These are phyloP conservation scores for Andrena hattorfiana DNA, from an alignment of 2,888 invertebrate species.

Conservation along the genomic window DNA sequence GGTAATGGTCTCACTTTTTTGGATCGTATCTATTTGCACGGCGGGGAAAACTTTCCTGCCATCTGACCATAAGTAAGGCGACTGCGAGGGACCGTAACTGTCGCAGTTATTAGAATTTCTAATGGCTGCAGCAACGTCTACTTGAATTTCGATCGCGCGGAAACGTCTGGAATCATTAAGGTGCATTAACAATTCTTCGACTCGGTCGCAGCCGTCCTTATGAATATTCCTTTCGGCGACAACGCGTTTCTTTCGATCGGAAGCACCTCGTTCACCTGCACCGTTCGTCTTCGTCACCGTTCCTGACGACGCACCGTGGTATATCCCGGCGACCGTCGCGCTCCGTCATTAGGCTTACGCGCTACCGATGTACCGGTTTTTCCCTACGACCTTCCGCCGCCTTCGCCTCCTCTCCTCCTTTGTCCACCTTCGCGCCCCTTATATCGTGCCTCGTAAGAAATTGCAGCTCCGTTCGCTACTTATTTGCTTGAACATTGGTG, in stretches of 20 bases:
- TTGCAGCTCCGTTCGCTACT: constrained; percentile 22
- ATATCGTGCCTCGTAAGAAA: constrained; percentile 5
- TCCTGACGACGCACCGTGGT: constrained; percentile 59
- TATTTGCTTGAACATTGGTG: neutral
- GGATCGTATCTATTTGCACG: too few relatives aligned
- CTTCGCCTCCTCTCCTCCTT: constrained; percentile 27
- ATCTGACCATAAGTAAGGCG: too few relatives aligned
- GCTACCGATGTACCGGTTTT: constrained; percentile 71
- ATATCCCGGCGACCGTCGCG: constrained; percentile 62
- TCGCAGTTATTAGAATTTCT: too few relatives aligned
- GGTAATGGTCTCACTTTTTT: neutral
- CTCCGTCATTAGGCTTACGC: constrained; percentile 69
- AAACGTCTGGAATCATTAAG: constrained; percentile 1
- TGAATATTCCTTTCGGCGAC: constrained; percentile 70
- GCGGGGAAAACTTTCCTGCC: too few relatives aligned
- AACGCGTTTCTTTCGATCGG: constrained; percentile 57
- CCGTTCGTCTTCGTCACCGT: constrained; percentile 74
- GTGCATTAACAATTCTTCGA: constrained; percentile 55
- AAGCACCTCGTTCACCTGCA: constrained; percentile 49
- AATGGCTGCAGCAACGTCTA: too few relatives aligned
- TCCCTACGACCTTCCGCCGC: constrained; percentile 57
- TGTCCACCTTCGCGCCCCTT: constrained; percentile 22
- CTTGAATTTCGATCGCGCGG: constrained; percentile 19
- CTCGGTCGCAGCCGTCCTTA: constrained; percentile 42
- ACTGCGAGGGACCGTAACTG: too few relatives aligned